Percentiles rank a stretch among this genome's conserved stretches.
phyloP scores from a whole-genome alignment of 1,140 invertebrate genomes.

The Sycophila sp. region DNA sequence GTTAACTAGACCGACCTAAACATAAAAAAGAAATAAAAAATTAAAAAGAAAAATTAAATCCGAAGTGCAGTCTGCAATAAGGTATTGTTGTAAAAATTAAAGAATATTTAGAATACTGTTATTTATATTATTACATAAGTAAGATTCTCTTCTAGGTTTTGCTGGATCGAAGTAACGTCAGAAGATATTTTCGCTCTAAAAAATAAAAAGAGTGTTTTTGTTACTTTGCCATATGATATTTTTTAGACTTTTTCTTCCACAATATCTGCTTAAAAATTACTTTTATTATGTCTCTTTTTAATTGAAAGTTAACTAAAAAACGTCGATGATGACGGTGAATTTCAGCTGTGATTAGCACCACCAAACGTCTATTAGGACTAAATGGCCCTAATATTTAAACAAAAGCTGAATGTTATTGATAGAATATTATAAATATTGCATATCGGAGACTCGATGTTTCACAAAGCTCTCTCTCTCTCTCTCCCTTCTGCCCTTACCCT shows the following conservation, averaged over 20 bases:
- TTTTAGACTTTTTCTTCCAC: not conserved
- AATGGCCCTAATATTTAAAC: constrained; percentile 16
- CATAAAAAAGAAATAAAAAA: constrained; percentile 11
- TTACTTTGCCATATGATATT: constrained; percentile 20
- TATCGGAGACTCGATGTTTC: constrained; percentile 22
- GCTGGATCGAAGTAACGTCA: not conserved
- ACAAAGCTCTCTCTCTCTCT: constrained; percentile 36
- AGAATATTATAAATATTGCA: constrained; percentile 32
- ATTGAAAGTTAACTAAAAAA: constrained; percentile 11
- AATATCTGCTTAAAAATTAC: not conserved
- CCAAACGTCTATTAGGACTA: constrained; percentile 23
- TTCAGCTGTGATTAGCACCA: constrained; percentile 33
- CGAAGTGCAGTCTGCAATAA: constrained; percentile 20
- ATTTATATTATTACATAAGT: constrained; percentile 13
- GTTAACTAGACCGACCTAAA: constrained; percentile 19
- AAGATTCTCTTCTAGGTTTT: constrained; percentile 11
- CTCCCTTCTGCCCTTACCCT: too few relatives aligned
- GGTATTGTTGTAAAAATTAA: constrained; percentile 23
- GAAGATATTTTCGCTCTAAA: constrained; percentile 8
- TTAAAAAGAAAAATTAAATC: too few relatives aligned
- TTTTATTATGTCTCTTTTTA: constrained; percentile 14
- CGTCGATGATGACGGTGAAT: constrained; percentile 15
- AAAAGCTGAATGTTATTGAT: constrained; percentile 22
- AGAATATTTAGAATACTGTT: constrained; percentile 22
- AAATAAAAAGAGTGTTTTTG: constrained; percentile 6